Evolutionary conservation across 2,113 vertebrate species (phyloP), one percentile per base, ranked within the genome.

Genomic region (Onychorhynchus coronatus): DNA sequence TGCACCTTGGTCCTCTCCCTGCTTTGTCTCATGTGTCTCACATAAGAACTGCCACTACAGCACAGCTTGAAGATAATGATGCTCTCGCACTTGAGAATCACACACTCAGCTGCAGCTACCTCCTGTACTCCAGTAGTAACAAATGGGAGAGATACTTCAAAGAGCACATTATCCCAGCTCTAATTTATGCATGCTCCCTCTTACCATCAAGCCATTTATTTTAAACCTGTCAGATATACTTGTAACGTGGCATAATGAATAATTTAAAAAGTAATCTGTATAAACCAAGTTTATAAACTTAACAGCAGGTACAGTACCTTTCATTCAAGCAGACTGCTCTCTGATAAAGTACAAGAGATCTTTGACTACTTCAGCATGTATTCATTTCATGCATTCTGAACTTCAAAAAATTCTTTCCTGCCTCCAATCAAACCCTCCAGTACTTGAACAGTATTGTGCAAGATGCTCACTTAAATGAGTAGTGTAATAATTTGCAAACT

Each of bases 131-230:
- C 86, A 94, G 83, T 49, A 92, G 91, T 92, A 92, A 95, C 93
- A 96, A 97, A 96, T 83, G 91, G 86, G 77, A 91, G 91, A 93
- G 88, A 89, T 89, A 96, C 95, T 94, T 96, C 92, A 94, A 95
- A 92, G 88, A 95, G 79, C 74, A 84, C 84, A 94, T 96, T 94
- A 94, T 93, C 88, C 89, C 77, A 89, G 93, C 85, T 91, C 68
- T 96, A 96, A 96, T 96, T 95, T 94, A 97, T 95, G 91, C 92
- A 75, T 89, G 95, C 72, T 96, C 93, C 77, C 86, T 94, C 96
- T 96, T 78, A 92, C 90, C 94, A 96, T 85, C 90, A 82, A 93
- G 92, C 88, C 86, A 93, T 95, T 94, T 94, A 92, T 97, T 97
- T 94, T 94, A 96, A 93, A 96, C 83, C 86, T 87, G 95, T 93